phyloP scores from a whole-genome alignment of 2,888 invertebrate species.

The Patella ulyssiponensis region DNA sequence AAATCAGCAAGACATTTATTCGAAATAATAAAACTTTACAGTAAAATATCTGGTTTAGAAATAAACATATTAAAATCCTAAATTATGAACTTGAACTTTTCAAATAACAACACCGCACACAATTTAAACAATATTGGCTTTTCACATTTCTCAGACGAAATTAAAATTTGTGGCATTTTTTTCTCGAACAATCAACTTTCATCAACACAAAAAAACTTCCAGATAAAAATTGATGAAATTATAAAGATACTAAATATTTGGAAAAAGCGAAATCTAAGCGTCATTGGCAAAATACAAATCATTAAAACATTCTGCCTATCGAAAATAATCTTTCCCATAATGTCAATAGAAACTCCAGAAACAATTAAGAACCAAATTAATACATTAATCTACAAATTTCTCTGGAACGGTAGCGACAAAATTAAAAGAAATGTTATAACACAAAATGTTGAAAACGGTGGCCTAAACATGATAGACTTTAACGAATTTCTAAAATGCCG shows the following conservation, averaged over 20 bases:
- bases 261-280: too few relatives aligned
- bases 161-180: too few relatives aligned
- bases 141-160: too few relatives aligned
- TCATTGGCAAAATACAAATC: too few relatives aligned
- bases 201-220: too few relatives aligned
- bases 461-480: conserved; percentile 2
- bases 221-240: too few relatives aligned
- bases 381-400: background rate
- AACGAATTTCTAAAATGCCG: background rate
- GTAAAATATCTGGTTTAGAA: background rate
- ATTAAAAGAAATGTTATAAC: conserved; percentile 6
- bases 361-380: background rate
- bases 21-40: background rate
- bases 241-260: too few relatives aligned
- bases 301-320: too few relatives aligned
- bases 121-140: too few relatives aligned
- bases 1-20: background rate
- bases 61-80: background rate
- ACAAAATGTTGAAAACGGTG: background rate
- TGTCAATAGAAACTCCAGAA: too few relatives aligned
- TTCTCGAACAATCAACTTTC: too few relatives aligned
- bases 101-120: background rate
- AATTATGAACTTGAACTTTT: background rate
- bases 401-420: background rate
- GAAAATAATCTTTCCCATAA: too few relatives aligned